These are phyloP conservation scores for Leucopternis melanops DNA, from an alignment of 2,113 vertebrate genomes.

Conservation along the genomic window DNA sequence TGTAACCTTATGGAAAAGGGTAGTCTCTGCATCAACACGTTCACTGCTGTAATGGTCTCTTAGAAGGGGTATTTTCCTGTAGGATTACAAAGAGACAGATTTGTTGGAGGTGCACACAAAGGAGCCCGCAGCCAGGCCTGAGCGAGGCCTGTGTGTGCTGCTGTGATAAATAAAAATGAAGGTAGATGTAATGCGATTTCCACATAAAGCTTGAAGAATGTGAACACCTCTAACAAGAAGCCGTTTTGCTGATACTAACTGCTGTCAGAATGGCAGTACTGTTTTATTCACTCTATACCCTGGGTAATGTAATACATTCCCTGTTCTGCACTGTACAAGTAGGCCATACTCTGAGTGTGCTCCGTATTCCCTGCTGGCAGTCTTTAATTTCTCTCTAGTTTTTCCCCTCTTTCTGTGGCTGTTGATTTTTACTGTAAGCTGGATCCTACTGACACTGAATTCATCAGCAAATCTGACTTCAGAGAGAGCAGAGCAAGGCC, in stretches of 20 bases:
- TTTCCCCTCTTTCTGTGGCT: background rate
- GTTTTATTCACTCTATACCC: background rate
- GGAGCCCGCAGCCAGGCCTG: accelerated
- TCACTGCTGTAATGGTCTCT: background rate
- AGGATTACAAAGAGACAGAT: background rate
- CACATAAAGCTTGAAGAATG: background rate
- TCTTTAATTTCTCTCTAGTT: background rate
- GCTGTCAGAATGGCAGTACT: background rate
- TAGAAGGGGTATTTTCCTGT: background rate
- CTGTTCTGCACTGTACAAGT: accelerated
- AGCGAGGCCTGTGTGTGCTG: accelerated
- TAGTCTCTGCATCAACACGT: too few species aligned
- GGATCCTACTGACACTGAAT: background rate
- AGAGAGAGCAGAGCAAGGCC: background rate
- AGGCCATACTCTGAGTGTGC: background rate
- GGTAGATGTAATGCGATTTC: accelerated
- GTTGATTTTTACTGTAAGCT: background rate
- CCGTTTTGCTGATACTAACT: background rate
- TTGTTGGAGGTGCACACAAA: background rate
- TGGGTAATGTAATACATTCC: background rate
- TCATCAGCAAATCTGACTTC: background rate
- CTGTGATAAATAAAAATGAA: background rate
- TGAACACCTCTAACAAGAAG: background rate
- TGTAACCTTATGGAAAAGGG: background rate
- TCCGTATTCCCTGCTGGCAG: background rate